phyloP scores from a whole-genome alignment of 2,888 invertebrate species.

The Invenusta paracnida region DNA sequence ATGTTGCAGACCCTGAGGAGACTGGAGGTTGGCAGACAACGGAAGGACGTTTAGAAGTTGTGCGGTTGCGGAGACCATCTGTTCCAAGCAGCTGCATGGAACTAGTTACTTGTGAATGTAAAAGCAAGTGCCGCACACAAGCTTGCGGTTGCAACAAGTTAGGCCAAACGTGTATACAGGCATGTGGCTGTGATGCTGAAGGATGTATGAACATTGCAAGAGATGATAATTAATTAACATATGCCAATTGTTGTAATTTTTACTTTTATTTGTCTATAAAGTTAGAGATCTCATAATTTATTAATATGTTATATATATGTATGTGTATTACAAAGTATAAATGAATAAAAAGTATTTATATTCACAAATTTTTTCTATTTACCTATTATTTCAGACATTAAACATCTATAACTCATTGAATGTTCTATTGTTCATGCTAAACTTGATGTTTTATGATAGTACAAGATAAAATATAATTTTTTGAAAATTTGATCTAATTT shows the following conservation, averaged over 20 bases:
- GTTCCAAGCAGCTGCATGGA: slow-evolving; percentile 42
- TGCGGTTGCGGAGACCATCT: slow-evolving; percentile 42
- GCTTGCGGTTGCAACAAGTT: not conserved
- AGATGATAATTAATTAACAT: not conserved
- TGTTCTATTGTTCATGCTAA: slow-evolving; percentile 16
- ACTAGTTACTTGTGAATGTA: slow-evolving; percentile 39
- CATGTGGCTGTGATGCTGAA: slow-evolving; percentile 19
- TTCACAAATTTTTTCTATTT: not conserved
- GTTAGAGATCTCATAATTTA: not conserved
- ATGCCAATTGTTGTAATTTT: not conserved
- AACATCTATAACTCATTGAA: not conserved
- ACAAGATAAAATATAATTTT: slow-evolving; percentile 5
- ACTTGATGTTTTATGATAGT: slow-evolving; percentile 16
- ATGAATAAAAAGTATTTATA: not conserved
- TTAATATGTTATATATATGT: not conserved
- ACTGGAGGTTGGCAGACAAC: slow-evolving; percentile 5
- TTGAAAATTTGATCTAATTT: slow-evolving; percentile 13
- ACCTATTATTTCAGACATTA: slow-evolving; percentile 6
- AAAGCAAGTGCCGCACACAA: slow-evolving; percentile 35
- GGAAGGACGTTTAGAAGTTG: slow-evolving; percentile 32
- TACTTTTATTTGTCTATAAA: not conserved
- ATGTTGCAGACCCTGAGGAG: slow-evolving; percentile 5
- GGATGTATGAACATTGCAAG: slow-evolving; percentile 21
- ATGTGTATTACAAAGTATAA: not conserved
- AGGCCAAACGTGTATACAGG: not conserved